phyloP scores from a whole-genome alignment of 1,140 invertebrate genomes.

The Pemphigus obesinymphae region DNA sequence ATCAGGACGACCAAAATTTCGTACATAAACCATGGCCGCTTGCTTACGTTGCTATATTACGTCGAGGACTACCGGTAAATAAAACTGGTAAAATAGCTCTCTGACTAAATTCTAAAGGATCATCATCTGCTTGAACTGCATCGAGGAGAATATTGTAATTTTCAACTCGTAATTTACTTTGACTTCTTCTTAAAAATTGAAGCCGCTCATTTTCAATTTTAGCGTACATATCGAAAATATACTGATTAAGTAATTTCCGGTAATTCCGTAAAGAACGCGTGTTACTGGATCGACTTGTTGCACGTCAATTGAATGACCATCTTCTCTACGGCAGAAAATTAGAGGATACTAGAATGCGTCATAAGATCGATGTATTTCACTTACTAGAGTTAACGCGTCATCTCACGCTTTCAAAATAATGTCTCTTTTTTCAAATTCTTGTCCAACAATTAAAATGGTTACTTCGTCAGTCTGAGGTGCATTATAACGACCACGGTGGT shows the following conservation, averaged over 20 bases:
- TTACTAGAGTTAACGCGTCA: too few species aligned
- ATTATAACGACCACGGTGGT: too few species aligned
- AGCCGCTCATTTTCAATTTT: not conserved
- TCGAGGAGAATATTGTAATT: not conserved
- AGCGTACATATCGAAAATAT: not conserved
- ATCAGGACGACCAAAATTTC: conserved; percentile 49
- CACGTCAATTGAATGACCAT: too few species aligned
- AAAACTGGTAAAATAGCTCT: not conserved
- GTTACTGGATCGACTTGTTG: too few species aligned
- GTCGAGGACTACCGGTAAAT: conserved; percentile 7
- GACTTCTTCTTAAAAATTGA: not conserved
- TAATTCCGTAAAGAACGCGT: too few species aligned
- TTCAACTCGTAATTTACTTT: not conserved
- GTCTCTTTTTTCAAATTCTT: not conserved
- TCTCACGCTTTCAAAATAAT: too few species aligned
- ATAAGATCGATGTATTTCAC: too few species aligned
- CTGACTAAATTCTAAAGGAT: not conserved
- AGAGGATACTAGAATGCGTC: too few species aligned
- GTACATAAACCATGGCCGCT: conserved; percentile 53
- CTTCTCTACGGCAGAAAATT: too few species aligned
- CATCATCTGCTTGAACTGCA: not conserved
- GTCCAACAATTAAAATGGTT: not conserved
- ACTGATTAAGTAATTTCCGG: not conserved
- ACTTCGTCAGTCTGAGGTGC: not conserved
- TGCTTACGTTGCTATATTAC: conserved; percentile 45